Conservation (phyloP, 2,113 vertebrate genomes). For the Neolamprologus fasciatus region DNA sequence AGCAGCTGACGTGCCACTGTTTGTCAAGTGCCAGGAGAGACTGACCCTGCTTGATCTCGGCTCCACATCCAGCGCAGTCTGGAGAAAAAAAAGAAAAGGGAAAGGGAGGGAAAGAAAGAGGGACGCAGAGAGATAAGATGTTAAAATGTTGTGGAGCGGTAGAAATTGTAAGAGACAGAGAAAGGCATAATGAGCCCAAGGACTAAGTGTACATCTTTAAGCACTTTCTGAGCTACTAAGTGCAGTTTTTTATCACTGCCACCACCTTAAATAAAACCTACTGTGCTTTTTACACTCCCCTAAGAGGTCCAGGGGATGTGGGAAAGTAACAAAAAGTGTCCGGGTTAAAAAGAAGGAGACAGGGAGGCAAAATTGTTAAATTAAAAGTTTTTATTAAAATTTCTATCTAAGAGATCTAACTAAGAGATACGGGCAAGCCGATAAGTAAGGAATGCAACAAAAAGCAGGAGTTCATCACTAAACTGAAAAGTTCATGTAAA, state of each 20-base stretch:
- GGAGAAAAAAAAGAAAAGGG: background rate
- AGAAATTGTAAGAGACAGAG: background rate
- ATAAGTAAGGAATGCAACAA: background rate
- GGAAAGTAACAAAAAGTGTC: background rate
- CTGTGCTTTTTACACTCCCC: background rate
- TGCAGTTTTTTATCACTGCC: background rate
- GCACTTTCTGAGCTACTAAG: background rate
- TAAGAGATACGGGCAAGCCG: background rate
- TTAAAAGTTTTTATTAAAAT: background rate
- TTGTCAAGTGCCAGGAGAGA: conserved; percentile 95
- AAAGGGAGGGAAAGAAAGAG: background rate
- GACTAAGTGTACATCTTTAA: background rate
- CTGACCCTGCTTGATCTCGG: conserved; percentile 96
- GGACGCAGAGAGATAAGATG: background rate
- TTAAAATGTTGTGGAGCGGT: background rate
- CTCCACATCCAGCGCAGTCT: conserved; percentile 96
- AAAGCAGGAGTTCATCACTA: background rate
- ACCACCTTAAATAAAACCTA: conserved; percentile 10
- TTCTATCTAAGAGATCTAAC: background rate
- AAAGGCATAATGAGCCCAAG: background rate
- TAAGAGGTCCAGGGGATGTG: background rate
- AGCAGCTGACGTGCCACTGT: conserved; percentile 99
- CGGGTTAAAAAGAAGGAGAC: fast-evolving
- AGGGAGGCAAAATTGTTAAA: background rate
- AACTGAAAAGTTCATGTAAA: background rate